phyloP scores from a whole-genome alignment of 2,888 invertebrate genomes.

The Aromia moschata region DNA sequence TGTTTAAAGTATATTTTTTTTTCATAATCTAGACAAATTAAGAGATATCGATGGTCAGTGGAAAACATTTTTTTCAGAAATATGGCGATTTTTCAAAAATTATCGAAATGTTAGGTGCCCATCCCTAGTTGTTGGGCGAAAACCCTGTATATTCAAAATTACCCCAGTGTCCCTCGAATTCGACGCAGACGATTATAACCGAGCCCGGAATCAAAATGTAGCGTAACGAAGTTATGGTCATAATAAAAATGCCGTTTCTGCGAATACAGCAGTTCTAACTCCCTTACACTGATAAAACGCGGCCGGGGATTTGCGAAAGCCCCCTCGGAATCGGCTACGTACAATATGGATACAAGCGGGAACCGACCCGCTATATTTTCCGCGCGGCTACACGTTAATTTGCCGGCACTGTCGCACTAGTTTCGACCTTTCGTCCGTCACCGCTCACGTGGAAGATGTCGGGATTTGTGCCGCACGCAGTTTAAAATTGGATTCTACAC shows the following conservation, averaged over 20 bases:
- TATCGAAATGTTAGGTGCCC: too few relatives aligned
- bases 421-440: conserved; percentile 55
- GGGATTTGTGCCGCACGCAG: conserved; percentile 53
- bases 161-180: too few relatives aligned
- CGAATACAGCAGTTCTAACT: conserved; percentile 61
- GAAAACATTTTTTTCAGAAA: too few relatives aligned
- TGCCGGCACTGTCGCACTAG: conserved; percentile 57
- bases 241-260: conserved; percentile 56
- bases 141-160: too few relatives aligned
- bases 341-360: conserved; percentile 50
- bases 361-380: conserved; percentile 59
- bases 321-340: conserved; percentile 50
- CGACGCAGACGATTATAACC: conserved; percentile 38
- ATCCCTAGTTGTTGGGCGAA: too few relatives aligned
- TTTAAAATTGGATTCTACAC: conserved; percentile 49
- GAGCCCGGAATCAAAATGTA: conserved; percentile 44
- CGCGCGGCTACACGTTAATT: conserved; percentile 60
- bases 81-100: too few relatives aligned
- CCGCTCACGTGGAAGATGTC: conserved; percentile 57
- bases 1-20: too few relatives aligned
- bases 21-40: too few relatives aligned
- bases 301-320: conserved; percentile 57
- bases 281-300: conserved; percentile 59
- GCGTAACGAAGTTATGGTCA: conserved; percentile 51
- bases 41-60: too few relatives aligned